Evolutionary conservation across 2,113 vertebrate genomes (phyloP).

Genomic region (Axis porcinus): DNA sequence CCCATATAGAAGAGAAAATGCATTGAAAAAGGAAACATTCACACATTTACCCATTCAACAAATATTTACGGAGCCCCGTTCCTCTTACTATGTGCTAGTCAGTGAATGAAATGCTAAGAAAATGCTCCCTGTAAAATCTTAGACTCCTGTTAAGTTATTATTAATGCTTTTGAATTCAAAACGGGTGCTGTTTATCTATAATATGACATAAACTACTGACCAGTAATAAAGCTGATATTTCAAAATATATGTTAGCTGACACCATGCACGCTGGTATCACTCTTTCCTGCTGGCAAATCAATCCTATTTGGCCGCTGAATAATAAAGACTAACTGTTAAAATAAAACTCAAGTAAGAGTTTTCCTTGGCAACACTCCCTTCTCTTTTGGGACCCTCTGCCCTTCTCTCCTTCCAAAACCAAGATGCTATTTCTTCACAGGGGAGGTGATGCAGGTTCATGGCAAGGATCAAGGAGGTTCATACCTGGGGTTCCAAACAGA

Average conservation of each 20-base stretch:
- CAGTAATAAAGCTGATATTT: not conserved
- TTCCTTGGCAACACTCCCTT: not conserved
- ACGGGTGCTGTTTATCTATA: not conserved
- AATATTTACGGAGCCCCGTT: not conserved
- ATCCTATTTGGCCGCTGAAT: not conserved
- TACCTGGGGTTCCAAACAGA: not conserved
- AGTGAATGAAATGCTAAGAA: not conserved
- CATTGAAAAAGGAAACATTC: not conserved
- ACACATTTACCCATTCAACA: not conserved
- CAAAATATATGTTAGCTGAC: not conserved
- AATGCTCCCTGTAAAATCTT: not conserved
- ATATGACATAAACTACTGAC: not conserved
- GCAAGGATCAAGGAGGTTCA: not conserved
- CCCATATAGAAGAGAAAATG: not conserved
- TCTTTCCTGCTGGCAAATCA: not conserved
- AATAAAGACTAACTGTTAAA: not conserved
- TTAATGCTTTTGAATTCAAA: not conserved
- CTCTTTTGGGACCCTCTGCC: not conserved
- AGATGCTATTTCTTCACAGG: not conserved
- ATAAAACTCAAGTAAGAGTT: not conserved
- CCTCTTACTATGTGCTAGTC: not conserved
- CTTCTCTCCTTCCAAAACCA: not conserved
- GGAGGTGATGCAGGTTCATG: not conserved
- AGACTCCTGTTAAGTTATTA: not conserved
- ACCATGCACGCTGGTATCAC: not conserved